These are phyloP conservation scores for Sciurus carolinensis DNA, from an alignment of 2,797 vertebrate genomes.

Conservation along the genomic window DNA sequence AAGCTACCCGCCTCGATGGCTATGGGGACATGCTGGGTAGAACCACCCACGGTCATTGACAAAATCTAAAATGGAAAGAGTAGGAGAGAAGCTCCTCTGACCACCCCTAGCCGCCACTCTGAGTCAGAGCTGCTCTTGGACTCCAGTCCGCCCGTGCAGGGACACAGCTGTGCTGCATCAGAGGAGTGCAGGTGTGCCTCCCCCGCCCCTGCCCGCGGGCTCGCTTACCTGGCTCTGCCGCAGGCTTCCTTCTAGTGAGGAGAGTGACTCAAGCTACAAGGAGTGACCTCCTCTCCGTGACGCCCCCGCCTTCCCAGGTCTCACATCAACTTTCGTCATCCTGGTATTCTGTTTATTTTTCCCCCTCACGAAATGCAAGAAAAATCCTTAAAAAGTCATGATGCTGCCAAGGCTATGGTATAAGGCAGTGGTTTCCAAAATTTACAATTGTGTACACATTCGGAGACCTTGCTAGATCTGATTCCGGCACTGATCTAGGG, in stretches of 20 bases:
- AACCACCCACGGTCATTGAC: slow-evolving; percentile 56
- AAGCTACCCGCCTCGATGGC: neutral
- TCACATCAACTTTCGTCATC: neutral
- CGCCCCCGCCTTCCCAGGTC: neutral
- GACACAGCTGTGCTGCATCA: neutral
- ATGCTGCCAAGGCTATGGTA: neutral
- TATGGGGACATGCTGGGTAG: neutral
- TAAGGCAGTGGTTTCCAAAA: accelerated
- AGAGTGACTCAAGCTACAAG: slow-evolving; percentile 36
- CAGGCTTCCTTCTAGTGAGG: neutral
- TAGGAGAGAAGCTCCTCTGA: neutral
- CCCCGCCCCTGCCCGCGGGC: neutral
- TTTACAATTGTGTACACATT: accelerated
- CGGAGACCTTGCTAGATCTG: neutral
- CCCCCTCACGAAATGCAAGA: neutral
- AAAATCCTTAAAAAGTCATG: neutral
- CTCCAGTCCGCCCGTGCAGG: neutral
- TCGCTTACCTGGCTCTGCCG: neutral
- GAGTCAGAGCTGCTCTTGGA: neutral
- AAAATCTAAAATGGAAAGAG: neutral
- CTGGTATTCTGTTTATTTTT: neutral
- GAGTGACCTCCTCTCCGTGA: neutral
- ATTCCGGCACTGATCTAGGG: no score
- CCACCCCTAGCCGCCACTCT: neutral
- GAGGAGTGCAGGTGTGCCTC: neutral